phyloP scores from a whole-genome alignment of 2,113 vertebrate genomes.

The Lethenteron camtschaticum region DNA sequence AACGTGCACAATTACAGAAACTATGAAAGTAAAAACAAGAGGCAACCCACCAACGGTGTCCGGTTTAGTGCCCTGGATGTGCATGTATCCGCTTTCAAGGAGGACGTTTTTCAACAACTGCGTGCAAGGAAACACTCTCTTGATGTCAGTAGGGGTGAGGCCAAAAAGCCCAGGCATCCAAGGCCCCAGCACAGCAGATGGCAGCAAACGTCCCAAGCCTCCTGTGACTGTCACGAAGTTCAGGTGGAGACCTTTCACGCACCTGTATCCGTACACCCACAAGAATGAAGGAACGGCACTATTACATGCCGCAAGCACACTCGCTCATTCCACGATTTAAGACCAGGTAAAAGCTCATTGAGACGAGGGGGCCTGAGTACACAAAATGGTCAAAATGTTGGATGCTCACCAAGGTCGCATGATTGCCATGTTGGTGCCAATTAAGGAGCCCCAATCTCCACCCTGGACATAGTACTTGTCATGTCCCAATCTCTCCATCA shows the following conservation, averaged over 20 bases:
- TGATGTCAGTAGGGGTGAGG: constrained; percentile 34
- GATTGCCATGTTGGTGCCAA: constrained; percentile 45
- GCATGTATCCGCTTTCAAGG: constrained; percentile 40
- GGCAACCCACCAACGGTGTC: constrained; percentile 38
- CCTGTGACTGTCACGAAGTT: constrained; percentile 16
- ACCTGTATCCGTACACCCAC: constrained; percentile 18
- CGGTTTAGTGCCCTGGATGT: constrained; percentile 61
- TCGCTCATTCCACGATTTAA: too few species aligned
- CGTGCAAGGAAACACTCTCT: constrained; percentile 33
- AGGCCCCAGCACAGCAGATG: constrained; percentile 29
- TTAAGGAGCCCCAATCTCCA: constrained; percentile 48
- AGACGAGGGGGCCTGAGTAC: too few species aligned
- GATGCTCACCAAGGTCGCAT: constrained; percentile 49
- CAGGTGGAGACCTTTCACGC: constrained; percentile 45
- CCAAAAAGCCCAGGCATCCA: constrained; percentile 51
- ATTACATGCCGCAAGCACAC: too few species aligned
- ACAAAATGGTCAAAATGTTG: too few species aligned
- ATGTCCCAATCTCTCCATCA: constrained; percentile 60
- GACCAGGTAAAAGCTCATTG: too few species aligned
- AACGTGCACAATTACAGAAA: background rate
- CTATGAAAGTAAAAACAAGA: too few species aligned
- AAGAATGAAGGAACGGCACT: background rate
- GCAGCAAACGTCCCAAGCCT: constrained; percentile 13
- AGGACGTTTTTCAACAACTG: constrained; percentile 29
- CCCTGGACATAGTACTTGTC: constrained; percentile 51